Conservation (phyloP, 2,888 invertebrate species). For the Thymelicus sylvestris region DNA sequence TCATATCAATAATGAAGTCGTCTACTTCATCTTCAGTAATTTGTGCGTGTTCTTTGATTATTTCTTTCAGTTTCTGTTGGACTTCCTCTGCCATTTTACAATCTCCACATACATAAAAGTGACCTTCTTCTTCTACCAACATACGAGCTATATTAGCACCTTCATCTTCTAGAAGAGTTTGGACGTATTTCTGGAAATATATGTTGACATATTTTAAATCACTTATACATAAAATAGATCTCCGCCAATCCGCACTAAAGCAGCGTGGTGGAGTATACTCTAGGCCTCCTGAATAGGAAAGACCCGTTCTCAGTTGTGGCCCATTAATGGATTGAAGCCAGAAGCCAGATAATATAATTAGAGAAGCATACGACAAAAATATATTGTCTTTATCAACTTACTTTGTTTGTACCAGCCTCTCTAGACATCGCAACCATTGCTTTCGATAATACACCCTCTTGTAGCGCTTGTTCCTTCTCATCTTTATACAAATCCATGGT, state of each 20-base stretch:
- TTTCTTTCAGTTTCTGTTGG: slow-evolving; percentile 92
- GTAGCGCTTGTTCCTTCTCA: slow-evolving; percentile 90
- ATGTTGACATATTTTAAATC: background rate
- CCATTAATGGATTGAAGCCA: no score
- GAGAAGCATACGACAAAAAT: background rate
- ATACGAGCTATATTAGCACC: slow-evolving; percentile 90
- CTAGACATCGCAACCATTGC: slow-evolving; percentile 93
- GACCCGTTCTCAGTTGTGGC: no score
- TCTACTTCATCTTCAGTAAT: slow-evolving; percentile 92
- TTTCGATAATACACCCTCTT: slow-evolving; percentile 88
- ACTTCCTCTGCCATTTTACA: slow-evolving; percentile 99
- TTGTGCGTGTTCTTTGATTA: slow-evolving; percentile 87
- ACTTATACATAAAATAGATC: background rate
- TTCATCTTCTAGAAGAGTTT: slow-evolving; percentile 92
- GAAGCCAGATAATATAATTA: no score
- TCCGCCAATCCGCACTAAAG: no score
- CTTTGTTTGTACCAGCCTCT: slow-evolving; percentile 90
- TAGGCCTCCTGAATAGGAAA: no score
- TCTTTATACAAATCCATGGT: slow-evolving; percentile 92
- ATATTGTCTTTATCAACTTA: slow-evolving; percentile 55
- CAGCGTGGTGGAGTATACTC: no score
- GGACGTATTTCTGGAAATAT: slow-evolving; percentile 92
- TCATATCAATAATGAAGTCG: slow-evolving; percentile 91
- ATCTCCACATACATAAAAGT: slow-evolving; percentile 98
- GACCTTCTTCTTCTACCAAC: slow-evolving; percentile 91